Conservation (phyloP, 2,113 vertebrate species). For the Hymenochirus boettgeri region DNA sequence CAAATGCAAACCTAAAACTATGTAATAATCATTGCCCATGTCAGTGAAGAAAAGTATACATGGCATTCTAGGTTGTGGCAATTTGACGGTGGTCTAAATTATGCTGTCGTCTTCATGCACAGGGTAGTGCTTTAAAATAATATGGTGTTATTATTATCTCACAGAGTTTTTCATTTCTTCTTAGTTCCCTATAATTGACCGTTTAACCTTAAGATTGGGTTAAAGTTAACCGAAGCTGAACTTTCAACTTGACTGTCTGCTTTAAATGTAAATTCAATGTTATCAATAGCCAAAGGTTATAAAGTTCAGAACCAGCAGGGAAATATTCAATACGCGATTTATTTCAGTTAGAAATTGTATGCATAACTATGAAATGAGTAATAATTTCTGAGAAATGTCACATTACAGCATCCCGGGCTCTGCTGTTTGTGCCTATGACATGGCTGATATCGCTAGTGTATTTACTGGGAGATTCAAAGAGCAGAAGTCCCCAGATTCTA, state of each 20-base stretch:
- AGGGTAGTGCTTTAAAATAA: no score
- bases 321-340: slow-evolving; percentile 45
- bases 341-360: slow-evolving; percentile 45
- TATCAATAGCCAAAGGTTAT: slow-evolving; percentile 38
- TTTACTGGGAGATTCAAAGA: slow-evolving; percentile 97
- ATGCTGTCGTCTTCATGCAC: no score
- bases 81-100: no score
- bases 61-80: no score
- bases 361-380: slow-evolving; percentile 47
- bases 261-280: slow-evolving; percentile 42
- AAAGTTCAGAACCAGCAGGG: slow-evolving; percentile 44
- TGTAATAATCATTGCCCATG: no score
- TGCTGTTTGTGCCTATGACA: slow-evolving; percentile 95
- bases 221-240: slow-evolving; percentile 43
- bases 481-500: slow-evolving; percentile 94
- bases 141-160: no score
- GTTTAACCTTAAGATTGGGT: slow-evolving; percentile 40
- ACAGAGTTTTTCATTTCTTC: slow-evolving; percentile 23
- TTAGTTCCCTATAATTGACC: slow-evolving; percentile 35
- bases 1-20: no score
- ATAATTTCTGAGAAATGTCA: slow-evolving; percentile 55
- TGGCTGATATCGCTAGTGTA: slow-evolving; percentile 87
- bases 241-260: slow-evolving; percentile 28
- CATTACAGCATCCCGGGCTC: slow-evolving; percentile 90
- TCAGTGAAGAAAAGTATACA: no score